These are phyloP conservation scores for Laticauda colubrina DNA, from an alignment of 2,113 vertebrate species.

Conservation along the genomic window DNA sequence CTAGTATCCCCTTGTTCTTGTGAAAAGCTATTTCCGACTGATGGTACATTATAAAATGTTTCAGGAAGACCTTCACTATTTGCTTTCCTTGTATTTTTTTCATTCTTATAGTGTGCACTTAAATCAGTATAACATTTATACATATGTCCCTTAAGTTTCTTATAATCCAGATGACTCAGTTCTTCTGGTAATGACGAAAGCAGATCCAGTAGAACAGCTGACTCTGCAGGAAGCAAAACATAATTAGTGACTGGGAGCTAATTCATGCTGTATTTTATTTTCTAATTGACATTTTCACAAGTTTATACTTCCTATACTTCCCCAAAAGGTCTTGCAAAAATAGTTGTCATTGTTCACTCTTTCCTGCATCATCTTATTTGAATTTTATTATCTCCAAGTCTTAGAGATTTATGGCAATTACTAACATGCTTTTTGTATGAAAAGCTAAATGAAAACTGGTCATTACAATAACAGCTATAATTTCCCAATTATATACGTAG, in stretches of 20 bases:
- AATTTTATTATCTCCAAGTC: background rate
- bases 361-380: background rate
- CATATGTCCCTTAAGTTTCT: slow-evolving; percentile 39
- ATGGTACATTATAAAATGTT: background rate
- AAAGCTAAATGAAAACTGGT: background rate
- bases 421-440: background rate
- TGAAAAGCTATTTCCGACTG: background rate
- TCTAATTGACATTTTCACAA: background rate
- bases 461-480: background rate
- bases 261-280: background rate
- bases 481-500: background rate
- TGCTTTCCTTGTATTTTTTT: background rate
- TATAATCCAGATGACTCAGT: slow-evolving; percentile 47
- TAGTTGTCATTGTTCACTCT: background rate
- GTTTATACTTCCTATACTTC: background rate
- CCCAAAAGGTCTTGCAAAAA: background rate
- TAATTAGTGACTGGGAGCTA: background rate
- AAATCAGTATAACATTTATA: slow-evolving; percentile 29
- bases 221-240: slow-evolving; percentile 45
- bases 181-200: slow-evolving; percentile 58
- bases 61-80: background rate
- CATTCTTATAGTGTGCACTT: background rate
- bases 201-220: slow-evolving; percentile 61
- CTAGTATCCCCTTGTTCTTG: background rate
- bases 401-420: background rate